These are phyloP conservation scores for Antitype chi DNA, from an alignment of 2,888 invertebrate genomes.

Conservation along the genomic window DNA sequence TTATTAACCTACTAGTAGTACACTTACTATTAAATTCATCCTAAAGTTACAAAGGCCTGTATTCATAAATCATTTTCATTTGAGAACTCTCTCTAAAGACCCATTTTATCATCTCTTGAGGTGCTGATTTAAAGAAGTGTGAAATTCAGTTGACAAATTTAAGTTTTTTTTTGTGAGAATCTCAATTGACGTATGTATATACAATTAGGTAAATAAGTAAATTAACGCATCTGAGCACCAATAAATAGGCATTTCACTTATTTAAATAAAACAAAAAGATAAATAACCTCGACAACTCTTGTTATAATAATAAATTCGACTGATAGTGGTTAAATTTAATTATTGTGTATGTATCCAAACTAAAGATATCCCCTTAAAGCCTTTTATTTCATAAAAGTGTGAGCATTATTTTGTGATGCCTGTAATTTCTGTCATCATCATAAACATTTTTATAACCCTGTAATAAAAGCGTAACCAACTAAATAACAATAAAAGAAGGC, in stretches of 20 bases:
- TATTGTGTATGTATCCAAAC: slow-evolving; percentile 13
- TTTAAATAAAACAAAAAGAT: slow-evolving; percentile 2
- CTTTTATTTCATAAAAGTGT: slow-evolving; percentile 26
- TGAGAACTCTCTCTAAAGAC: slow-evolving; percentile 17
- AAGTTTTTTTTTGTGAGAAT: neutral
- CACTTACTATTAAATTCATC: slow-evolving; percentile 36
- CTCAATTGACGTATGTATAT: neutral
- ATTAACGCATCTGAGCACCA: neutral
- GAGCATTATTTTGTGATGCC: slow-evolving; percentile 35
- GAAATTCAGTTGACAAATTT: neutral
- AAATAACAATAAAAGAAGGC: slow-evolving; percentile 59
- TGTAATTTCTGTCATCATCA: slow-evolving; percentile 60
- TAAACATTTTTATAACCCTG: slow-evolving; percentile 62
- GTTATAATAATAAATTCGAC: slow-evolving; percentile 23
- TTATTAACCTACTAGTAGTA: slow-evolving; percentile 6
- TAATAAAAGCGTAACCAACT: slow-evolving; percentile 62
- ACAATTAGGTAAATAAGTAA: neutral
- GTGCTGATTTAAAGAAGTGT: neutral
- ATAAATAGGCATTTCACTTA: neutral
- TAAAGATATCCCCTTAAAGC: slow-evolving; percentile 28
- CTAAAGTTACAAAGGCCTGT: slow-evolving; percentile 42
- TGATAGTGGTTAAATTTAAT: neutral
- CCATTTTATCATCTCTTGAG: slow-evolving; percentile 1
- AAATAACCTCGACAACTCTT: neutral
- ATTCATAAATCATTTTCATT: slow-evolving; percentile 47